Base-by-base conservation (phyloP, 2,888 invertebrate species). In the Tipula helvola region DNA sequence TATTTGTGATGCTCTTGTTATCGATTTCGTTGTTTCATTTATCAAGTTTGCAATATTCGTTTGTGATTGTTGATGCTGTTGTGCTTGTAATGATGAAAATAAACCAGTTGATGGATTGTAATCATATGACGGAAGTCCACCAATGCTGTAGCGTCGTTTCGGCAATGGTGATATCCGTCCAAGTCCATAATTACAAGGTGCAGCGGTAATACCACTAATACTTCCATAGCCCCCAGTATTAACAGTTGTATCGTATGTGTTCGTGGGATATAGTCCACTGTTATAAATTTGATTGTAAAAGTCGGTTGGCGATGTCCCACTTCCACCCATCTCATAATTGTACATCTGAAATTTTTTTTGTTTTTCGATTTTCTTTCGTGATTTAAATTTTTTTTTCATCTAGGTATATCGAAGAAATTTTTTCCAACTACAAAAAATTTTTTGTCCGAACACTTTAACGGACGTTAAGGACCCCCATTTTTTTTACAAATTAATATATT, bases 311-410 rank as follows among this genome's bases (percentile, higher is more conserved):
- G 91, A 89, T 89, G 91, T 91, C 88, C 91, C 91, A 71, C 71
- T 71, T 88, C 91, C 91, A 89, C 91, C 90, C 88, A 90, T 89
- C 90, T 89, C 91, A 90, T 90, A 91, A 90, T 90, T 90, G 90
- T 91, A 92, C 91, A 92, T 92, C 91, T 92, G 92, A 91, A 92
- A 91, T 90, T 90, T 91, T n/a, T 90, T 90, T 91, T 90, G 87
- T 84, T 84, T 84, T 84, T 71, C 71, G 71, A 71, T 84, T 84
- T 86, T 42, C 44, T 47, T 86, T 86, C 36, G 42, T 44, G 44
- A n/a, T 36, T 44, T 44, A 47, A 47, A 41, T 86, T 47, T 86
- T 86, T 85, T 41, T 44, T 86, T 28, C 42, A 44, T 44, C n/a
- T 44, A 28, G 28, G 28, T 28, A 28, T 28, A 44, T 86, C 47